Percentiles rank a stretch among this genome's conserved stretches.
phyloP scores from a whole-genome alignment of 1,140 invertebrate genomes.

The Sinella curviseta region DNA sequence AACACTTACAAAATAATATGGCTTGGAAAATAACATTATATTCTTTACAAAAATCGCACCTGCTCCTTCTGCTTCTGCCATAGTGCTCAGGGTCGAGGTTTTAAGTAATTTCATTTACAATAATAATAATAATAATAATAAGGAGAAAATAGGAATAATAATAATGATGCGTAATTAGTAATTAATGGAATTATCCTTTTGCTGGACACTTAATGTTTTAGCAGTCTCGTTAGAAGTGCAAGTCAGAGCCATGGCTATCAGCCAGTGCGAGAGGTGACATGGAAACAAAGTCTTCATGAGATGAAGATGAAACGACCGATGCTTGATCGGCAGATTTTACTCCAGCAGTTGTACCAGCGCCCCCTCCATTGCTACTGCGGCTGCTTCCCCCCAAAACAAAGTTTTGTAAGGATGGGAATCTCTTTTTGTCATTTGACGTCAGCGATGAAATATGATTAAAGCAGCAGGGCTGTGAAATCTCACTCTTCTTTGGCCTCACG shows the following conservation, averaged over 20 bases:
- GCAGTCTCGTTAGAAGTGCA: constrained; percentile 3
- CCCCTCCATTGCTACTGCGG: background rate
- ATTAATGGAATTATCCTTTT: background rate
- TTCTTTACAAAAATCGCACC: too few relatives aligned
- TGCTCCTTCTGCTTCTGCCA: too few relatives aligned
- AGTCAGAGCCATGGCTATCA: constrained; percentile 14
- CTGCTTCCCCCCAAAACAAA: constrained; percentile 25
- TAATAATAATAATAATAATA: too few relatives aligned
- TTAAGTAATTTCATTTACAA: too few relatives aligned
- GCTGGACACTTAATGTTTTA: background rate
- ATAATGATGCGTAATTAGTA: too few relatives aligned
- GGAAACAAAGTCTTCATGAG: constrained; percentile 13
- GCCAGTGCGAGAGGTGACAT: background rate
- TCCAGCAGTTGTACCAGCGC: too few relatives aligned
- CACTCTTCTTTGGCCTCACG: constrained; percentile 69
- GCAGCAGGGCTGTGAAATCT: constrained; percentile 82
- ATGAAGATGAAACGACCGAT: background rate
- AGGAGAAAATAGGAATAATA: too few relatives aligned
- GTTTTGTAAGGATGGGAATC: constrained; percentile 67
- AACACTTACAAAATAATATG: too few relatives aligned
- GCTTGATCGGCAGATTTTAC: background rate
- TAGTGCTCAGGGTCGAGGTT: too few relatives aligned
- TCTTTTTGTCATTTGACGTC: constrained; percentile 66
- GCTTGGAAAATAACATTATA: too few relatives aligned
- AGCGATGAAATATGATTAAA: constrained; percentile 84